Percentiles rank a stretch among this genome's conserved stretches.
These are phyloP conservation scores for Hipparchia semele DNA, from an alignment of 2,888 invertebrate species.

Conservation along the genomic window DNA sequence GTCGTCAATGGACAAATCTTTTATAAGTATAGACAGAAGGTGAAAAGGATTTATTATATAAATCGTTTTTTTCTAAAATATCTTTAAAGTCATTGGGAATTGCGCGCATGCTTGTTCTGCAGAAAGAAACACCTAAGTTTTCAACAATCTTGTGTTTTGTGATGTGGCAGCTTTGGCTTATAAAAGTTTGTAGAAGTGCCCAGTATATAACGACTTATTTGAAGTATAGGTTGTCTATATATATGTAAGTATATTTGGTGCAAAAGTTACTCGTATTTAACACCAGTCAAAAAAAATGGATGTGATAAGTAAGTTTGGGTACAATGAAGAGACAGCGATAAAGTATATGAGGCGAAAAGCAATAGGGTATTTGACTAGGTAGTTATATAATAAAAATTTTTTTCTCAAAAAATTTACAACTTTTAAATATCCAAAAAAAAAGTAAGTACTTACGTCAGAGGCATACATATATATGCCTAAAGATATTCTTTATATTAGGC, in stretches of 20 bases:
- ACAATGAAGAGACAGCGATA: neutral
- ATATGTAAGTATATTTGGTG: neutral
- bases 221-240: neutral
- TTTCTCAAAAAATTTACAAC: neutral
- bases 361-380: conserved; percentile 6
- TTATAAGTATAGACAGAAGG: too few relatives aligned
- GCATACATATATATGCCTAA: too few relatives aligned
- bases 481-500: neutral
- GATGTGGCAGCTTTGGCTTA: neutral
- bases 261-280: neutral
- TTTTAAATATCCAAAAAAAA: neutral
- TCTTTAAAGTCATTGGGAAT: too few relatives aligned
- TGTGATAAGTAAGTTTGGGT: neutral
- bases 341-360: conserved; percentile 8
- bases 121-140: too few relatives aligned
- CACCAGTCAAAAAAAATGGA: neutral
- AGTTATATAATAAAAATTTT: neutral
- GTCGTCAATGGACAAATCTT: too few relatives aligned
- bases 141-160: too few relatives aligned
- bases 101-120: too few relatives aligned
- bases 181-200: neutral
- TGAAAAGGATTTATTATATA: too few relatives aligned
- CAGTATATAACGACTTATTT: neutral
- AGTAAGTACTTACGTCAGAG: neutral
- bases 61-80: too few relatives aligned